Base-by-base conservation (phyloP, 2,113 vertebrate species). In the Cebidichthys violaceus region DNA sequence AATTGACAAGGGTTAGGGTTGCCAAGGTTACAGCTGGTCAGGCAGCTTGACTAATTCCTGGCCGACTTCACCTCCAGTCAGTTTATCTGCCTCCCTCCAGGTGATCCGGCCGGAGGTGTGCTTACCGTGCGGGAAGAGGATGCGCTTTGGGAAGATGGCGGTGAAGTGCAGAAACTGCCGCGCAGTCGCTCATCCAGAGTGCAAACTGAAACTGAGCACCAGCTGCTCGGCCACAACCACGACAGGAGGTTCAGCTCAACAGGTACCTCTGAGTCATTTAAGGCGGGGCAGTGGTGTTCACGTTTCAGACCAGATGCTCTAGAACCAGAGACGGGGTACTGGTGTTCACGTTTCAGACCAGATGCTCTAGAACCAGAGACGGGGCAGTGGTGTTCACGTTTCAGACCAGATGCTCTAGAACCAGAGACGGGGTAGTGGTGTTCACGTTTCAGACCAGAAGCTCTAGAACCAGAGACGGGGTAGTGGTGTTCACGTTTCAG, bases 71-170 rank as follows among this genome's bases (percentile, higher is more conserved):
- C 41, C 4, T 43, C 41, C 13, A 4, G 41, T 14, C 41, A 2
- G 41, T 43, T 2, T 20, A 9, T 50, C 47, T 50, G 50, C 50
- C 20, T 15, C 27, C 20, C 77, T 27, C 1, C 86, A 97, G 97
- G 95, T 97, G 82, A 97, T 97, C 84, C 93, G 95, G 20, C 95
- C 96, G 0, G 96, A 96, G 88, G 90, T 83, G 0, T 97, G 97
- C 0, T 2, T 60, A 0, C 89, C 91, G 0, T 97, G 96, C 0
- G 94, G 95, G 1, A 96, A 96, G 82, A 95, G 96, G 72, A 93
- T 96, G 71, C 94, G 95, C 13, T 97, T 97, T 0, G 96, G 96
- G 57, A 96, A 94, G 88, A 77, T 96, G 54, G 96, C 90, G 0
- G 4, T 96, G 85, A 97, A 96, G 85, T 97, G 96, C 81, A 91